Evolutionary conservation across 2,888 invertebrate genomes (phyloP), one percentile per base, ranked within the genome.

Genomic region (Ctenicera cuprea): DNA sequence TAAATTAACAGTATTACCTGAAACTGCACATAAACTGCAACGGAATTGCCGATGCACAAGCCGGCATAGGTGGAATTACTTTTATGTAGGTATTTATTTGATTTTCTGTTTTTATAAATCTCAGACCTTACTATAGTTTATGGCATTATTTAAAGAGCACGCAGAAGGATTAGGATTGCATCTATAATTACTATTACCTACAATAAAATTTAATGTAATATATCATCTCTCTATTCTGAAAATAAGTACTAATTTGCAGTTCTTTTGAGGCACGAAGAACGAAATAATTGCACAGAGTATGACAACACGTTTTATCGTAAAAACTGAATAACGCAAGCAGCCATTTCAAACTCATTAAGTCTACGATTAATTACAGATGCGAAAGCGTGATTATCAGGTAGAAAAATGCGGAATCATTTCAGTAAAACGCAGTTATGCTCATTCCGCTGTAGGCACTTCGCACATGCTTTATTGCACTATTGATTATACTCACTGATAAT

Each of bases 321-420:
- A 62, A 62, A 62, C 8, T 18, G 45, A 22, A 62, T 18, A 45
- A 62, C 62, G 62, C 45, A 62, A 62, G 54, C 57, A 57, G 38
- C 38, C 41, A 54, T 67, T 67, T 67, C 57, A 67, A 50, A 74
- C 76, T 75, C 76, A 78, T 78, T 78, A 78, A 77, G 69, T 77
- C 65, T 67, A 69, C 71, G 76, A 77, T 77, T 78, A 78, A 78
- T 78, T 76, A 72, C 63, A 75, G 77, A 76, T 73, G 73, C 64
- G 70, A 64, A 74, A 71, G 59, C 68, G 77, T 76, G 76, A 77
- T 77, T 77, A 75, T 59, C 38, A 41, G 59, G 68, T 71, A 70
- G 62, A 73, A 77, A 76, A 74, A 71, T 67, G 50, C 62, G 71
- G 71, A 71, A 69, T 69, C 61, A 69, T 69, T 69, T 69, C 69